These are phyloP conservation scores for Siderastrea radians DNA, from an alignment of 92 coral and sea anemone species.

Conservation along the genomic window DNA sequence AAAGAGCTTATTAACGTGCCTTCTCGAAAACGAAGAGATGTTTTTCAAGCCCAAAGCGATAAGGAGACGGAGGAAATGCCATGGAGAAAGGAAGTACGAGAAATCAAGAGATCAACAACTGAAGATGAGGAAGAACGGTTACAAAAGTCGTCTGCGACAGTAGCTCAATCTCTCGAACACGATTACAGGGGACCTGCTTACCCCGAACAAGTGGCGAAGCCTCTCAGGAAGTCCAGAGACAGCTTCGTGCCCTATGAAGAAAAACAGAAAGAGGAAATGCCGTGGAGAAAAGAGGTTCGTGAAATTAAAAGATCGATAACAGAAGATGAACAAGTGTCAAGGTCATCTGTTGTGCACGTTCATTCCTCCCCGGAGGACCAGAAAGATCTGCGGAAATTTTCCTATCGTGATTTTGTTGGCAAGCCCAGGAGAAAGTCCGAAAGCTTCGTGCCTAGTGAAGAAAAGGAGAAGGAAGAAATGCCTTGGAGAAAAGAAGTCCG, in stretches of 20 bases:
- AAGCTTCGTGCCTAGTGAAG: slow-evolving; percentile 13
- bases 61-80: slow-evolving; percentile 50
- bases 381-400: slow-evolving; percentile 45
- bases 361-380: slow-evolving; percentile 15
- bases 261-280: slow-evolving; percentile 41
- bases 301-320: slow-evolving; percentile 29
- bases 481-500: slow-evolving; percentile 60
- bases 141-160: background rate
- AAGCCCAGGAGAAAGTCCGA: slow-evolving; percentile 36
- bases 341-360: background rate
- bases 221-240: slow-evolving; percentile 20
- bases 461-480: slow-evolving; percentile 51
- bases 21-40: slow-evolving; percentile 25
- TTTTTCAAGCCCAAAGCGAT: slow-evolving; percentile 18
- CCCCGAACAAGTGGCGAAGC: slow-evolving; percentile 14
- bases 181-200: background rate
- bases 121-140: slow-evolving; percentile 25
- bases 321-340: slow-evolving; percentile 28
- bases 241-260: slow-evolving; percentile 10
- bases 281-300: slow-evolving; percentile 57
- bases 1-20: slow-evolving; percentile 39
- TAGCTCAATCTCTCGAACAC: slow-evolving; percentile 24
- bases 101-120: slow-evolving; percentile 32
- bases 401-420: slow-evolving; percentile 66
- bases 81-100: slow-evolving; percentile 58